Base-by-base conservation (phyloP, 2,113 vertebrate genomes). In the Propithecus coquereli region DNA sequence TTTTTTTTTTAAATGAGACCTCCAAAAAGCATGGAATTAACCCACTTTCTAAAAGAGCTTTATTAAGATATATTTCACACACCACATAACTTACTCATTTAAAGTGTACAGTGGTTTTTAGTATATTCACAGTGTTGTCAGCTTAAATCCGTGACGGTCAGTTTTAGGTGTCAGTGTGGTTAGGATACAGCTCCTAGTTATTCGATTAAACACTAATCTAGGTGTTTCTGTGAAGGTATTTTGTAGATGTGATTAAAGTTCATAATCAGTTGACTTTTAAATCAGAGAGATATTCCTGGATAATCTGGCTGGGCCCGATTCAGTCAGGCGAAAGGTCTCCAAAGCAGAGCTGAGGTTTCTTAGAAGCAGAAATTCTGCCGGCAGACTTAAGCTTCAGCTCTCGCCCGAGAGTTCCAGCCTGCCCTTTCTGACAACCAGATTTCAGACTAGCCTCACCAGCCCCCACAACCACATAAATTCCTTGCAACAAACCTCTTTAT, bases 1-100 rank as follows among this genome's bases (percentile, higher is more conserved):
- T 52, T 92, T 92, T 70, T 23, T 92, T 70, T 23, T 18, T 16
- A 90, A 90, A 94, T 86, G 54, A 76, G 22, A 52, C 80, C 11
- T 86, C 61, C 32, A 37, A 37, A 77, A 82, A 77, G 47, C 40
- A 82, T 45, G 20, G 80, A 77, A 71, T 40, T 47, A 82, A 76
- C 13, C 57, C 9, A 68, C 50, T 65, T 20, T 80, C 47, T 40
- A 85, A 79, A 73, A 80, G 8, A 74, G 66, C 16, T 92, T 88
- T 73, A 90, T 70, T 57, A 92, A 96, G 73, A 59, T 92, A n/a
- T 81, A 86, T 76, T 95, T 96, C 79, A 77, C 43, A 74, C n/a
- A 52, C 43, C 66, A 63, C 74, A 63, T 74, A 76, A 87, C 47
- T 95, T 20, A 80, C 34, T 65, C 50, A 80, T 66, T 94, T 79